phyloP scores from a whole-genome alignment of 2,797 vertebrate species.

The Podargus strigoides region DNA sequence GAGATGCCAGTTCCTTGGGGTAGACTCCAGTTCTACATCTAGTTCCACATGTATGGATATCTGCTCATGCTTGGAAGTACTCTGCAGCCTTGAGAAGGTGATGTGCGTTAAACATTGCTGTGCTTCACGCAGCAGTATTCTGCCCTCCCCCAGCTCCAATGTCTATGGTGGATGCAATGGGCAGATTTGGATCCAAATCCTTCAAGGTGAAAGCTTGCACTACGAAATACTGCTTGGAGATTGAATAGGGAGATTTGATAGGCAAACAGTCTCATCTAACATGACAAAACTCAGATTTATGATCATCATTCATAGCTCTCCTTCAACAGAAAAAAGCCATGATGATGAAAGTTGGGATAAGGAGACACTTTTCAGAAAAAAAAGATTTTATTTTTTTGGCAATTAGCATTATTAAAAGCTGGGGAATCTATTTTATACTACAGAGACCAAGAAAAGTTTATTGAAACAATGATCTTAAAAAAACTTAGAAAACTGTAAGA shows the following conservation, averaged over 20 bases:
- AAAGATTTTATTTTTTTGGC: neutral
- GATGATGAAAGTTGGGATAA: neutral
- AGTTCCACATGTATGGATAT: neutral
- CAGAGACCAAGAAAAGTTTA: neutral
- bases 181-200: neutral
- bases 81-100: neutral
- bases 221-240: neutral
- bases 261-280: neutral
- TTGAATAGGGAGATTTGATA: neutral
- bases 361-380: neutral
- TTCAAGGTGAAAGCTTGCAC: conserved; percentile 11
- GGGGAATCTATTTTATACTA: neutral
- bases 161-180: neutral
- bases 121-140: neutral
- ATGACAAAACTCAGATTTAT: neutral
- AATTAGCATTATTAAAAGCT: neutral
- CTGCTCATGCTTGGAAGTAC: neutral
- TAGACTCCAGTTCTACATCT: neutral
- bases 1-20: neutral
- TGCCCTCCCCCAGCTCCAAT: neutral
- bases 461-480: neutral
- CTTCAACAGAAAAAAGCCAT: neutral
- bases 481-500: neutral
- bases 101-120: neutral
- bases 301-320: neutral